Base-by-base conservation (phyloP, 2,797 vertebrate species). In the Poecilia wingei region DNA sequence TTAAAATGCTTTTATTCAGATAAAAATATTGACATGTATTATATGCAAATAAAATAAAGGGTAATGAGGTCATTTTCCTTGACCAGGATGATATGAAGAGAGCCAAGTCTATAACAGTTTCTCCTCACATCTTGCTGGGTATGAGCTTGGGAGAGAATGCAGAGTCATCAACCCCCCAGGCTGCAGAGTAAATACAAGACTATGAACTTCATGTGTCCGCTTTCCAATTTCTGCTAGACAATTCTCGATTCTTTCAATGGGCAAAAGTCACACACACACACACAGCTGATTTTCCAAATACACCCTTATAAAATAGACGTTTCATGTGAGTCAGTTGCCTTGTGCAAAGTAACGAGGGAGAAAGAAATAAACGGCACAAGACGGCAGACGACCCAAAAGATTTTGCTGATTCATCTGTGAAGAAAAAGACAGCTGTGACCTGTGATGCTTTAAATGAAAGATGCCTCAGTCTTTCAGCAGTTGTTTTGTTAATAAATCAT, bases 271-370 rank as follows among this genome's bases (percentile, higher is more conserved):
- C 91, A 95, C 64, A 41, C 41, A 41, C 41, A 45, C 47, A 51
- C 51, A 53, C 7, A 0, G 39, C 84, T 89, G 87, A 89, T 91
- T 94, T 93, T 89, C 93, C 91, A 91, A 85, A 72, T 90, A 91
- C 91, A 92, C 91, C 91, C 87, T 86, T 93, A 91, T 89, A 80
- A 93, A 90, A 93, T 87, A 83, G 82, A 81, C 72, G 59, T 88
- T 80, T 79, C 39, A 59, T 53, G 49, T 83, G 66, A 87, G 76
- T 83, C 81, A 74, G 49, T 79, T 22, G 77, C 46, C 69, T 85
- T 53, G 28, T 33, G 72, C 59, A 73, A 69, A 78, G 76, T 80
- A 75, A 72, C 20, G 80, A 78, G 80, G 80, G 25, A 72, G 41
- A 18, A 31, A 53, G 72, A 64, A 33, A 12, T 41, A 47, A 61